phyloP scores from a whole-genome alignment of 2,113 vertebrate species.

The Symphodus melops region DNA sequence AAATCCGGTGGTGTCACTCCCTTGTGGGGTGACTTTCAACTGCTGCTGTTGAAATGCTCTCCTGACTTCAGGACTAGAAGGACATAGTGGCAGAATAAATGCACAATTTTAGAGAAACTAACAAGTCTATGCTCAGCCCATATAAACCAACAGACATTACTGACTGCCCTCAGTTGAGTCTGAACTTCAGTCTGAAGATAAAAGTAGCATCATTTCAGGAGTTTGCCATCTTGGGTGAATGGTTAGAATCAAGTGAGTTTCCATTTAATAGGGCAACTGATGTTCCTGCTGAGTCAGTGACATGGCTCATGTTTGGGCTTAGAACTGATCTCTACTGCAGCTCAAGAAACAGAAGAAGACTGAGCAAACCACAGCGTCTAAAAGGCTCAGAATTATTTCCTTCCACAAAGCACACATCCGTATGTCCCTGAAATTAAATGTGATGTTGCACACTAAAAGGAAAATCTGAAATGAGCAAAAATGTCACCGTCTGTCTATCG shows the following conservation, averaged over 20 bases:
- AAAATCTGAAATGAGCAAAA: constrained; percentile 4
- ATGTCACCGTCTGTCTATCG: constrained; percentile 3
- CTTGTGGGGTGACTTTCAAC: constrained; percentile 12
- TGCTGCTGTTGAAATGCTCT: constrained; percentile 28
- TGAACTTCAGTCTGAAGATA: constrained; percentile 24
- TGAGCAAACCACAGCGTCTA: constrained; percentile 30
- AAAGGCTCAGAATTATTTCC: constrained; percentile 37
- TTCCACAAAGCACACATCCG: constrained; percentile 33
- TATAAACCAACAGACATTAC: constrained; percentile 6
- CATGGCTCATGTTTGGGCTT: constrained; percentile 29
- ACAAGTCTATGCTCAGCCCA: constrained; percentile 4
- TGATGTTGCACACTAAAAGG: constrained; percentile 14
- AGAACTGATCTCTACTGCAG: constrained; percentile 18
- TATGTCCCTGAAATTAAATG: constrained; percentile 4
- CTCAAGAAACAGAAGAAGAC: constrained; percentile 35
- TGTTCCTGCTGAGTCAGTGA: constrained; percentile 62
- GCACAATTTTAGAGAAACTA: constrained; percentile 8
- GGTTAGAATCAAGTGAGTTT: constrained; percentile 48
- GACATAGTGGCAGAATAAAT: constrained; percentile 44
- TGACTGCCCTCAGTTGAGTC: neutral
- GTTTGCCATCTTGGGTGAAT: constrained; percentile 51
- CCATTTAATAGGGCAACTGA: constrained; percentile 46
- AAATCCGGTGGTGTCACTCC: constrained; percentile 29
- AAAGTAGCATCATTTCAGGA: constrained; percentile 44
- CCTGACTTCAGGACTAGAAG: constrained; percentile 17